Evolutionary conservation across 2,888 invertebrate species (phyloP).

Genomic region (Brachyptera putata): DNA sequence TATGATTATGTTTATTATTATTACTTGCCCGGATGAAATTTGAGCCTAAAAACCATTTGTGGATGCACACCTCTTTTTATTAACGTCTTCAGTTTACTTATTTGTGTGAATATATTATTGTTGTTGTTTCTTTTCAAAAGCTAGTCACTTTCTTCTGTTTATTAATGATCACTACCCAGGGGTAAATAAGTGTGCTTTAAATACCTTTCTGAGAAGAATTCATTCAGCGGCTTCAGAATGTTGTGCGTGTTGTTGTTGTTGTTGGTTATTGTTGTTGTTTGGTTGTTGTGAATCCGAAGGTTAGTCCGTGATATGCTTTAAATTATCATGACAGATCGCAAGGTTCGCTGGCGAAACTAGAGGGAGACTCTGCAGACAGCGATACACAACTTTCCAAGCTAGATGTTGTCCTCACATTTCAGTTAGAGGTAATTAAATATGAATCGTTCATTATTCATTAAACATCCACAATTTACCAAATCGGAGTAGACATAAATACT

Average conservation of each 20-base stretch:
- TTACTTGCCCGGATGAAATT: slow-evolving; percentile 7
- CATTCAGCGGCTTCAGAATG: background rate
- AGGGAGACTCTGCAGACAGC: slow-evolving; percentile 91
- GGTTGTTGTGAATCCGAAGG: background rate
- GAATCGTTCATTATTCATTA: no score
- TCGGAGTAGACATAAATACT: no score
- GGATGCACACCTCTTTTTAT: slow-evolving; percentile 3
- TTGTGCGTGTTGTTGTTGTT: slow-evolving; percentile 14
- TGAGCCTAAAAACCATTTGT: slow-evolving; percentile 6
- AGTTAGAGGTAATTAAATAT: slow-evolving; percentile 87
- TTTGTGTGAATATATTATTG: no score
- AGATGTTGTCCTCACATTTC: slow-evolving; percentile 96
- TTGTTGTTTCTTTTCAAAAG: background rate
- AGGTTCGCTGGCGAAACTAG: slow-evolving; percentile 88
- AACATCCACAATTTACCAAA: no score
- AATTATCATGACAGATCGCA: slow-evolving; percentile 61
- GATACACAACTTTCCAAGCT: slow-evolving; percentile 95
- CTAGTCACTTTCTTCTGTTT: background rate
- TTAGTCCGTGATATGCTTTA: background rate
- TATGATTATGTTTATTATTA: no score
- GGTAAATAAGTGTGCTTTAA: background rate
- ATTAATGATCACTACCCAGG: background rate
- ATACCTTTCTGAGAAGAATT: background rate
- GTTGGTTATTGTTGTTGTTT: slow-evolving; percentile 1
- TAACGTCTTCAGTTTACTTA: background rate